Base-by-base conservation (phyloP, 2,113 vertebrate species). In the Riparia riparia region DNA sequence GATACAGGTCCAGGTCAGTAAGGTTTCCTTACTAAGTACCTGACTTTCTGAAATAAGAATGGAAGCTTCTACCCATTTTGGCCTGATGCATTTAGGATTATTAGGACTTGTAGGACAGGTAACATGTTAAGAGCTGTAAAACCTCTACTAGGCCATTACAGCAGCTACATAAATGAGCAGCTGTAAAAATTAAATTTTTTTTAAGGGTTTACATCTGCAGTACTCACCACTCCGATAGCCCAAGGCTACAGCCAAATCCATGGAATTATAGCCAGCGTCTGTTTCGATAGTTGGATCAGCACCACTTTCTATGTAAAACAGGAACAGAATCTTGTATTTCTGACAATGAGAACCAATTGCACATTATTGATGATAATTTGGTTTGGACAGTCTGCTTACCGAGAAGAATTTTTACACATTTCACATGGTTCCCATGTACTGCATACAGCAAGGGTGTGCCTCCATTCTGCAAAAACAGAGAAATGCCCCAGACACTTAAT, bases 201-300 rank as follows among this genome's bases (percentile, higher is more conserved):
- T 39, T 2, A 5, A 64, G 7, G 7, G 19, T 42, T 60, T 45
- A 31, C 20, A 56, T 49, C 73, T 70, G 42, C 70, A 89, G 47
- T 84, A 97, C 98, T 93, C 97, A 99, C 99, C 99, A 95, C 99
- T 99, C 77, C 99, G 98, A 95, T 99, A 99, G 56, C 99, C 99
- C 98, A 99, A 98, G 20, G 99, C 99, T 82, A 99, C 99, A 78
- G 99, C 99, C 97, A 99, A 98, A 97, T 99, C 99, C 99, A 99
- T 99, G 51, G 99, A 99, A 97, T 99, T 99, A 96, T 99, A 99
- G 51, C 99, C 99, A 85, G 99, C 99, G 68, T 99, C 99, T 1
- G 99, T 99, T 98, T 99, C 99, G 2, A 98, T 97, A 79, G 99
- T 99, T 68, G 99, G 99, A 96, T 99, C 99, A 73, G 99, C 98